A percentile compares a stretch with the other conserved stretches of the same genome.
Evolutionary conservation across 2,888 invertebrate species (phyloP).

Genomic region (Ametastegia equiseti): DNA sequence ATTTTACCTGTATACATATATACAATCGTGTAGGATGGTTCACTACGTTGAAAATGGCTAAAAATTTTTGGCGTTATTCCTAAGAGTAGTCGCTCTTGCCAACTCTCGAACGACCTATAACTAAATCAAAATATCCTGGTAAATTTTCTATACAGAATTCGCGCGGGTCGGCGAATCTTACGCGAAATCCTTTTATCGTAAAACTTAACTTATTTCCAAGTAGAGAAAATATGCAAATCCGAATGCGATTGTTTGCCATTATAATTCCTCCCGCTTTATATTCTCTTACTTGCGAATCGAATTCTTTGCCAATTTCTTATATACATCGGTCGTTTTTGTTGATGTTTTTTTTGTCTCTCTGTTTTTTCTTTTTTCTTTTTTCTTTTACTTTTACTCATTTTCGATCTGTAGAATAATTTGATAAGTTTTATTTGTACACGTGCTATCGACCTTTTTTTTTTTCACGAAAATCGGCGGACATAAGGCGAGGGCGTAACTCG

Average conservation of each 20-base stretch:
- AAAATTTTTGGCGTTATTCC: slow-evolving; percentile 71
- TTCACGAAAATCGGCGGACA: no score
- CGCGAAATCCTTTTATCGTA: neutral
- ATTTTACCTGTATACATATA: neutral
- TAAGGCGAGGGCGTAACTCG: no score
- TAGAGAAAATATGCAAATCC: neutral
- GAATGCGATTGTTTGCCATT: neutral
- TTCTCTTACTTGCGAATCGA: neutral
- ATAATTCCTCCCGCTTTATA: neutral
- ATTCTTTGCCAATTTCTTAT: no score
- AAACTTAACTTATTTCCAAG: neutral
- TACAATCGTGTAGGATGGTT: neutral
- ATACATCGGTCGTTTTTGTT: no score
- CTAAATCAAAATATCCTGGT: slow-evolving; percentile 70
- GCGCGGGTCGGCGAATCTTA: neutral
- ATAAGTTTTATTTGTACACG: no score
- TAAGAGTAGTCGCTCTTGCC: slow-evolving; percentile 72
- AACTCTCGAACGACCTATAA: slow-evolving; percentile 71
- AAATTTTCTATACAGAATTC: slow-evolving; percentile 13
- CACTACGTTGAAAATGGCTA: slow-evolving; percentile 60
- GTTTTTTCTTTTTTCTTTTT: no score
- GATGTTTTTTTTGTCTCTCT: no score
- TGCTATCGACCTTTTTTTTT: no score
- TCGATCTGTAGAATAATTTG: no score
- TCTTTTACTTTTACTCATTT: no score